phyloP scores from a whole-genome alignment of 35 echinoderm and acorn worm genomes.

The Heliocidaris erythrogramma region DNA sequence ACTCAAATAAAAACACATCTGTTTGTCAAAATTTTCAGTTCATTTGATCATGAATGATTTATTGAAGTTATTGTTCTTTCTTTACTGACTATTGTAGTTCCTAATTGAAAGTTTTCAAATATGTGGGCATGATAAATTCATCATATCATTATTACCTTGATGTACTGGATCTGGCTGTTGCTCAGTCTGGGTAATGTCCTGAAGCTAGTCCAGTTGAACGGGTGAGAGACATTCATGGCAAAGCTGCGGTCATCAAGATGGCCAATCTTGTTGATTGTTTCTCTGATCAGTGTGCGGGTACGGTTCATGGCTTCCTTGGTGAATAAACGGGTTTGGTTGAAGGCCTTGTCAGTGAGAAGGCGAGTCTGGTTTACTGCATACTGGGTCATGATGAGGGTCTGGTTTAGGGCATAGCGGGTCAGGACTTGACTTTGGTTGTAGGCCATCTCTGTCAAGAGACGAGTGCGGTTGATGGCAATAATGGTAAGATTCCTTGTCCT shows the following conservation, averaged over 20 bases:
- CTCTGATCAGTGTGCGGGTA: conserved; percentile 35
- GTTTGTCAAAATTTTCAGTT: too few relatives aligned
- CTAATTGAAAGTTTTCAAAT: too few relatives aligned
- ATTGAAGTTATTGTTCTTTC: too few relatives aligned
- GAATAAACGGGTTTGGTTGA: conserved; percentile 29
- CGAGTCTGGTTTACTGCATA: conserved; percentile 48
- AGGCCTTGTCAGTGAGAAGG: background rate
- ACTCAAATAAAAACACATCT: too few relatives aligned
- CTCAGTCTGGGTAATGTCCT: conserved; percentile 65
- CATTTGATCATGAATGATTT: too few relatives aligned
- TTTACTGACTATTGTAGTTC: too few relatives aligned
- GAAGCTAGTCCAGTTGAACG: conserved; percentile 95
- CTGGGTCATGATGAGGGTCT: background rate
- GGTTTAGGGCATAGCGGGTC: conserved; percentile 34
- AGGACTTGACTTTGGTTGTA: conserved; percentile 38
- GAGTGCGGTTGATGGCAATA: conserved; percentile 19
- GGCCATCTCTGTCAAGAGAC: conserved; percentile 32
- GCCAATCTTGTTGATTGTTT: conserved; percentile 60
- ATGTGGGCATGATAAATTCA: too few relatives aligned
- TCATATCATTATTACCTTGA: too few relatives aligned
- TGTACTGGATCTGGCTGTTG: conserved; percentile 66
- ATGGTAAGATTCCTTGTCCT: conserved; percentile 19
- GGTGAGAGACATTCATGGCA: conserved; percentile 89
- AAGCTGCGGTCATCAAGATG: conserved; percentile 78
- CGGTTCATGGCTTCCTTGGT: conserved; percentile 52